A percentile compares a stretch with the other conserved stretches of the same genome.
These are phyloP conservation scores for Neoniphon sammara DNA, from an alignment of 2,797 vertebrate genomes.

Conservation along the genomic window DNA sequence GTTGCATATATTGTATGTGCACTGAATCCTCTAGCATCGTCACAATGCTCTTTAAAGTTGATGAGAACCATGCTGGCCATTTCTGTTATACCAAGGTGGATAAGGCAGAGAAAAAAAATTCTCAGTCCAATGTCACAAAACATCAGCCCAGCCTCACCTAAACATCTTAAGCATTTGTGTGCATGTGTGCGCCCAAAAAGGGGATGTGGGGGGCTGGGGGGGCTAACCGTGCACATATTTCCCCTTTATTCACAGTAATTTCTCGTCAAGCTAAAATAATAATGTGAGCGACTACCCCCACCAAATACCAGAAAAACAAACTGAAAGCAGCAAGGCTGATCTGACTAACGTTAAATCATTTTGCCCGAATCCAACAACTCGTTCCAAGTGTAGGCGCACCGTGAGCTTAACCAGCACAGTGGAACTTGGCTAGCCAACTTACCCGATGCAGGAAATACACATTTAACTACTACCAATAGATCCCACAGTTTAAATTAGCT, in stretches of 20 bases:
- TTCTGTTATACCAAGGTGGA: neutral
- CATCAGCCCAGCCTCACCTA: neutral
- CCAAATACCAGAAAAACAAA: neutral
- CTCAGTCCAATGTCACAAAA: neutral
- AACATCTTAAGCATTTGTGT: neutral
- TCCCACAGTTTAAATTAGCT: rapidly evolving
- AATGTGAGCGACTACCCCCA: neutral
- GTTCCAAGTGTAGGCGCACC: neutral
- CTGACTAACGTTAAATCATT: neutral
- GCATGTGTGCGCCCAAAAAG: neutral
- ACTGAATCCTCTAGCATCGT: neutral
- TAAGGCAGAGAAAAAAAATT: neutral
- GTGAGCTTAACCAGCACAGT: conserved; percentile 22
- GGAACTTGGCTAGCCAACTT: conserved; percentile 1
- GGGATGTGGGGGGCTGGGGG: neutral
- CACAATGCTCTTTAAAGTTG: neutral
- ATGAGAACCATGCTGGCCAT: neutral
- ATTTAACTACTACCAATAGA: neutral
- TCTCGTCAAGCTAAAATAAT: neutral
- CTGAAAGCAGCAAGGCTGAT: neutral
- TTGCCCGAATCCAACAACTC: conserved; percentile 29
- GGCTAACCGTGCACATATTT: neutral
- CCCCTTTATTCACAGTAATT: neutral
- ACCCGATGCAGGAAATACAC: conserved; percentile 11
- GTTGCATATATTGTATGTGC: neutral